These are phyloP conservation scores for Acanthosepion pharaonis DNA, from an alignment of 2,888 invertebrate genomes.

Conservation along the genomic window DNA sequence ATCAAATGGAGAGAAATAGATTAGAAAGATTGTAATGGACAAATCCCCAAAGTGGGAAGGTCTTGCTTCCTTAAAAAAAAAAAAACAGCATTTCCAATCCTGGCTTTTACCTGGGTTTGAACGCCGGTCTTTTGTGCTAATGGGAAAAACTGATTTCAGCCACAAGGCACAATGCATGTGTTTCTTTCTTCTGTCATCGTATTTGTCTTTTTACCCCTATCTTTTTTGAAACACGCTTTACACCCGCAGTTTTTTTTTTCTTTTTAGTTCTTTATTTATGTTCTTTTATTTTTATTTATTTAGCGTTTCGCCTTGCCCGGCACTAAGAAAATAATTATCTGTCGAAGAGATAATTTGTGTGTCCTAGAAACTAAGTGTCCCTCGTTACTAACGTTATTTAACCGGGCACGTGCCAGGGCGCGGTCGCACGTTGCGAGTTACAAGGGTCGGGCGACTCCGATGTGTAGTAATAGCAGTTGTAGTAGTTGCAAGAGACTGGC, in stretches of 20 bases:
- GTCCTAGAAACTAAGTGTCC: not conserved
- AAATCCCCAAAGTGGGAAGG: too few relatives aligned
- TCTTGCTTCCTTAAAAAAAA: too few relatives aligned
- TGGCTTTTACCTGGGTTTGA: too few relatives aligned
- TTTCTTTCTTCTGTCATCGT: too few relatives aligned
- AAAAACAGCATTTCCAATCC: too few relatives aligned
- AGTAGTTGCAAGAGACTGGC: not conserved
- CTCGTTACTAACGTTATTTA: not conserved
- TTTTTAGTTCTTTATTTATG: not conserved
- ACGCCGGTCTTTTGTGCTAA: too few relatives aligned
- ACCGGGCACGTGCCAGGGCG: not conserved
- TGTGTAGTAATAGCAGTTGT: not conserved
- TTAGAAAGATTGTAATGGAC: too few relatives aligned
- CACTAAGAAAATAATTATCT: too few relatives aligned
- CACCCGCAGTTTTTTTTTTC: not conserved
- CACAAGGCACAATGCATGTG: not conserved
- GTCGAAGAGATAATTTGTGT: not conserved
- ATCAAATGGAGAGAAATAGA: too few relatives aligned
- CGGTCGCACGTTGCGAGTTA: too few relatives aligned
- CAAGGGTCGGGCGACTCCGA: not conserved
- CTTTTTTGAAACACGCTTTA: not conserved
- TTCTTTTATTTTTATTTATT: not conserved
- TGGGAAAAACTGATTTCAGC: not conserved
- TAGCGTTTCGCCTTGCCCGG: not conserved
- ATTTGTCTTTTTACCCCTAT: not conserved